These are phyloP conservation scores for Lateolabrax maculatus DNA, from an alignment of 2,797 vertebrate species.

Conservation along the genomic window DNA sequence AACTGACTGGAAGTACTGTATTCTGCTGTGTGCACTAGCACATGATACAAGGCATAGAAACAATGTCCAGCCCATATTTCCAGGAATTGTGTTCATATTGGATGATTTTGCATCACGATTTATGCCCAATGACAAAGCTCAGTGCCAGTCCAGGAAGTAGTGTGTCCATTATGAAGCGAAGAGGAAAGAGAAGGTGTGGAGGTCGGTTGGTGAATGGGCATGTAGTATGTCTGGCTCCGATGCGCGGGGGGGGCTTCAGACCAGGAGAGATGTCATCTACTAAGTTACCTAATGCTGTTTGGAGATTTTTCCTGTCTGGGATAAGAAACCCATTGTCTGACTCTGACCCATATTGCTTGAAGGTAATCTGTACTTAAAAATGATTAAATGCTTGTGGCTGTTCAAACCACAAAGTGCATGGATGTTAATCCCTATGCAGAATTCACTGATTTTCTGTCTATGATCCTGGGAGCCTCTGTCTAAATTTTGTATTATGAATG, in stretches of 20 bases:
- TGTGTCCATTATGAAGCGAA: no score
- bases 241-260: no score
- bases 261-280: slow-evolving; percentile 20
- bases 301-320: slow-evolving; percentile 4
- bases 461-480: slow-evolving; percentile 44
- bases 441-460: slow-evolving; percentile 44
- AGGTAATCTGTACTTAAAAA: slow-evolving; percentile 74
- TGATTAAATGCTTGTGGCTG: slow-evolving; percentile 67
- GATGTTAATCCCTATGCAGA: slow-evolving; percentile 58
- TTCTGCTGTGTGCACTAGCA: not conserved
- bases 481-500: slow-evolving; percentile 36
- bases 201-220: no score
- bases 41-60: no score
- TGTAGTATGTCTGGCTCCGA: no score
- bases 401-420: slow-evolving; percentile 41
- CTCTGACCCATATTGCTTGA: slow-evolving; percentile 69
- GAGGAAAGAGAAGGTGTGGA: no score
- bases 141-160: no score
- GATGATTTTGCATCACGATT: no score
- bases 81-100: no score
- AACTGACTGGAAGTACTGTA: not conserved
- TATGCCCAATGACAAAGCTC: no score
- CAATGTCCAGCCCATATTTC: no score
- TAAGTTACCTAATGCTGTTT: slow-evolving; percentile 45
- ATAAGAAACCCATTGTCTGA: slow-evolving; percentile 63